phyloP scores from a whole-genome alignment of 2,113 vertebrate species.

The Gavia stellata region DNA sequence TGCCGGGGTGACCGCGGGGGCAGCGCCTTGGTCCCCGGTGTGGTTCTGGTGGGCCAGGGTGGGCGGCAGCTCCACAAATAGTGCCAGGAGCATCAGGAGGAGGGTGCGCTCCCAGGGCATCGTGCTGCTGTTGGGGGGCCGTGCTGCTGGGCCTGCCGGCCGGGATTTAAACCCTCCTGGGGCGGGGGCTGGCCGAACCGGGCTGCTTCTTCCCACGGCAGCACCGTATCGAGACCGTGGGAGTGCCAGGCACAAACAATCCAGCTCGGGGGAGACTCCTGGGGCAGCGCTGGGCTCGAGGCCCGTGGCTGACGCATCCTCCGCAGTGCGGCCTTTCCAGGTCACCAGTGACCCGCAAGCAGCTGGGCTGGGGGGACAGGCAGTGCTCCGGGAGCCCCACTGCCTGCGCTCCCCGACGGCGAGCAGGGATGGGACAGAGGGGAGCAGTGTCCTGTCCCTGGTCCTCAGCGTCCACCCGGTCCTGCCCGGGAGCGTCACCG shows the following conservation, averaged over 20 bases:
- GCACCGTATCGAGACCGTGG: neutral
- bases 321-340: neutral
- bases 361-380: neutral
- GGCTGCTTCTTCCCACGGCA: neutral
- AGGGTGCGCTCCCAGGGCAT: neutral
- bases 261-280: neutral
- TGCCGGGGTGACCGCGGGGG: fast-evolving
- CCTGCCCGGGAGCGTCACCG: fast-evolving
- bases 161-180: neutral
- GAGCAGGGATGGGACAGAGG: neutral
- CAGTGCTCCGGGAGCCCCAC: neutral
- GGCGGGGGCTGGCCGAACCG: neutral
- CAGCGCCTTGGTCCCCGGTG: fast-evolving
- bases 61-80: neutral
- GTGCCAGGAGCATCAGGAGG: neutral
- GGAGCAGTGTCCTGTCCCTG: neutral
- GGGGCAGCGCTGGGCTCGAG: neutral
- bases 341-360: neutral
- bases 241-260: constrained; percentile 1
- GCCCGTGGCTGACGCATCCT: neutral
- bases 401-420: fast-evolving
- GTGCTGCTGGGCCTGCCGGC: neutral
- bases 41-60: neutral
- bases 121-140: fast-evolving
- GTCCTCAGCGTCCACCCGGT: neutral